Conservation (phyloP, 2,888 invertebrate species). For the Ischnura elegans region DNA sequence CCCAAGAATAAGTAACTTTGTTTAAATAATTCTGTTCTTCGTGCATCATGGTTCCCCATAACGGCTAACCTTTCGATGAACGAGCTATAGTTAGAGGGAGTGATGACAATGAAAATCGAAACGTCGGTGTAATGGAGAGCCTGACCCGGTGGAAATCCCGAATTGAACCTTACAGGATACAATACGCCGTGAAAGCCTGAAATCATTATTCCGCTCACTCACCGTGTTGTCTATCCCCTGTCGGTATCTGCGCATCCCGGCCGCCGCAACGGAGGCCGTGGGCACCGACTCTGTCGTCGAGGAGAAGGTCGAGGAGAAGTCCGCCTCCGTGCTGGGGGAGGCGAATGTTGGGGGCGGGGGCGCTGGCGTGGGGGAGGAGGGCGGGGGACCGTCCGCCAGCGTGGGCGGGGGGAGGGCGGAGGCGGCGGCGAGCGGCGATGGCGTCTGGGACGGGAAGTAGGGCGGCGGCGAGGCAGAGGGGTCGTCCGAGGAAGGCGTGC, state of each 20-base stretch:
- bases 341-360: background rate
- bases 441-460: background rate
- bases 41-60: too few relatives aligned
- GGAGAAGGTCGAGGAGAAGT: background rate
- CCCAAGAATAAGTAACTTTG: too few relatives aligned
- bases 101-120: too few relatives aligned
- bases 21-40: too few relatives aligned
- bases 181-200: too few relatives aligned
- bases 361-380: slow-evolving; percentile 8
- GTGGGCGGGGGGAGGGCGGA: background rate
- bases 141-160: too few relatives aligned
- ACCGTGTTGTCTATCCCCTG: slow-evolving; percentile 85
- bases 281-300: slow-evolving; percentile 20
- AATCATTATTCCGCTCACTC: too few relatives aligned
- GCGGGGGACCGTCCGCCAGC: background rate
- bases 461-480: background rate
- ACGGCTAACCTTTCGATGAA: too few relatives aligned
- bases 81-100: too few relatives aligned
- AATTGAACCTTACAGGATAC: too few relatives aligned
- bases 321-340: background rate
- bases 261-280: slow-evolving; percentile 15
- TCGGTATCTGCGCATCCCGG: slow-evolving; percentile 70
- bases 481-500: background rate
- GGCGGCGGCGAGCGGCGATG: background rate
- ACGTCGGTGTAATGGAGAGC: too few relatives aligned